phyloP scores from a whole-genome alignment of 2,797 vertebrate genomes.

The Threskiornis aethiopicus region DNA sequence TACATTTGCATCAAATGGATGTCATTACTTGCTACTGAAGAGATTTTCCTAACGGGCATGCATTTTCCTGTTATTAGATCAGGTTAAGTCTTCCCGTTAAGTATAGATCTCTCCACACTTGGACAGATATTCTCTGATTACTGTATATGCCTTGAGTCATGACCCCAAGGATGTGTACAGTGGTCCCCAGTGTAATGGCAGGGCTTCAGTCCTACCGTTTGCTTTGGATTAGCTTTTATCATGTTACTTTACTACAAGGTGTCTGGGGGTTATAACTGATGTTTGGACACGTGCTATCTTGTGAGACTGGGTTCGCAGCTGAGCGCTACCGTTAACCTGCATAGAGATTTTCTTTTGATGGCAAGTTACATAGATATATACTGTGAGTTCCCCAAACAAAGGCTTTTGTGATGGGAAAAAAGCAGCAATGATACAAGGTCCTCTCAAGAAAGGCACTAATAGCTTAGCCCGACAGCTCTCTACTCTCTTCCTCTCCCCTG shows the following conservation, averaged over 20 bases:
- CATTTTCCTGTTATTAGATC: background rate
- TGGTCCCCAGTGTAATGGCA: background rate
- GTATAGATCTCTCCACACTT: background rate
- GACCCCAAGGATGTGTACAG: background rate
- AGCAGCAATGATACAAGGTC: background rate
- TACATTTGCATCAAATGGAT: background rate
- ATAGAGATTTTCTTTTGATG: background rate
- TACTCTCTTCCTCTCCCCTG: background rate
- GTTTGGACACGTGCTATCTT: fast-evolving
- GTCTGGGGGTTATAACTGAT: background rate
- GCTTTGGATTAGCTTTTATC: background rate
- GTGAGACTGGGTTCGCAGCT: background rate
- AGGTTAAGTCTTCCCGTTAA: background rate
- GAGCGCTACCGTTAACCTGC: background rate
- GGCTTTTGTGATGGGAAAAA: background rate
- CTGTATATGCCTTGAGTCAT: background rate
- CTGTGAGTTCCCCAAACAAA: background rate
- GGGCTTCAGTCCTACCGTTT: background rate
- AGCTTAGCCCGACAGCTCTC: background rate
- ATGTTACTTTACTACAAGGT: background rate
- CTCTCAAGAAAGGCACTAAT: background rate
- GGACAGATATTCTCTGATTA: background rate
- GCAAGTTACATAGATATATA: background rate
- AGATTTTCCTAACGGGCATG: background rate
- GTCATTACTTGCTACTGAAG: background rate